phyloP scores from a whole-genome alignment of 1,140 invertebrate genomes.

The Harlomillsia oculata region DNA sequence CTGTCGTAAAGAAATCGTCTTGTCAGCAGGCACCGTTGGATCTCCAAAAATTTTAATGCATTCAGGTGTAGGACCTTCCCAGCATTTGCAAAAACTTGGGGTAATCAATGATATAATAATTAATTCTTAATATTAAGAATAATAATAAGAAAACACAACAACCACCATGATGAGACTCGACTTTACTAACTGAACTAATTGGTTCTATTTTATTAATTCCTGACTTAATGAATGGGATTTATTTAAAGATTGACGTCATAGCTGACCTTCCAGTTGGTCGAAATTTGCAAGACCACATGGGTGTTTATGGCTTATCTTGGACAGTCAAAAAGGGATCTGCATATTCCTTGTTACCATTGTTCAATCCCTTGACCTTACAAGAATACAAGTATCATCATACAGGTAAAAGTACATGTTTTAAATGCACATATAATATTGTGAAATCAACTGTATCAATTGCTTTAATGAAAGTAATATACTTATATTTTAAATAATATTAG shows the following conservation, averaged over 20 bases:
- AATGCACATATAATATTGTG: background rate
- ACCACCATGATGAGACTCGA: too few species aligned
- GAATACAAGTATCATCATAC: constrained; percentile 19
- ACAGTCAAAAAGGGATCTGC: constrained; percentile 17
- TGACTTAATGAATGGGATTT: too few species aligned
- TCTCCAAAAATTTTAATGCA: constrained; percentile 58
- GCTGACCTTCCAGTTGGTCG: constrained; percentile 24
- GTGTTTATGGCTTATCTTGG: constrained; percentile 26
- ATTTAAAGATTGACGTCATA: constrained; percentile 26
- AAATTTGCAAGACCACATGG: constrained; percentile 29
- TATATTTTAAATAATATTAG: background rate
- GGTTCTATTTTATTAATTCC: too few species aligned
- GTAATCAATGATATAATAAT: constrained; percentile 22
- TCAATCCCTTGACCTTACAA: constrained; percentile 21
- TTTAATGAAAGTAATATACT: background rate
- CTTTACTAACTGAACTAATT: too few species aligned
- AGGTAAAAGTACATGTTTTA: constrained; percentile 7
- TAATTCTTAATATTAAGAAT: too few species aligned
- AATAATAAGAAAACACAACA: too few species aligned
- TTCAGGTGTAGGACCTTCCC: constrained; percentile 57
- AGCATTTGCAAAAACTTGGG: constrained; percentile 37
- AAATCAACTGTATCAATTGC: background rate
- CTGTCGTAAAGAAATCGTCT: constrained; percentile 40
- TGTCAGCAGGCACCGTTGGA: constrained; percentile 38
- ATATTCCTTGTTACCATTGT: constrained; percentile 22